Conservation (phyloP, 1,140 invertebrate genomes). For the Drusus annulatus region DNA sequence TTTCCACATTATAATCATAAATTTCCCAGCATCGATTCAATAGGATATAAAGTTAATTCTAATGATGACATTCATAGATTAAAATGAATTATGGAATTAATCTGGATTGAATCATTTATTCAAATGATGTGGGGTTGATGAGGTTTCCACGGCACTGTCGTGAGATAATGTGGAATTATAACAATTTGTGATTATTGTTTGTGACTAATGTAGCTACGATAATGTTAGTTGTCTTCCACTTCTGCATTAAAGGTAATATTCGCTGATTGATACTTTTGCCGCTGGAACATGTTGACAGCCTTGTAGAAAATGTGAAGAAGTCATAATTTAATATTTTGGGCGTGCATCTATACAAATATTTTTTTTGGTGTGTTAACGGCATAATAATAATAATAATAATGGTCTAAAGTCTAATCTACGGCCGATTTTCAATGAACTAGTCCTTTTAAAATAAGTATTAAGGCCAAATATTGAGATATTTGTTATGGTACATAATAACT, state of each 20-base stretch:
- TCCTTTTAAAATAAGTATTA: slow-evolving; percentile 49
- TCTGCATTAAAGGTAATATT: not conserved
- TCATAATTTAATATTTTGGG: not conserved
- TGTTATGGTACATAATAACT: slow-evolving; percentile 47
- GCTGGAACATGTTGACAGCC: not conserved
- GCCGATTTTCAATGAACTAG: slow-evolving; percentile 51
- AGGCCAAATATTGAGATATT: slow-evolving; percentile 54
- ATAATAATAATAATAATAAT: slow-evolving; percentile 8
- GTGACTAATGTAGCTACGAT: not conserved
- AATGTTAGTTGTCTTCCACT: slow-evolving; percentile 3
- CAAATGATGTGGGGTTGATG: no score
- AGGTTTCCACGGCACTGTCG: no score
- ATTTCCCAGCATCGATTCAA: no score
- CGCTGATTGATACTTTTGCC: not conserved
- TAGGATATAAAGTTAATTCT: no score
- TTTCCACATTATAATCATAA: not conserved
- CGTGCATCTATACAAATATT: slow-evolving; percentile 9
- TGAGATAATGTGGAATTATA: not conserved
- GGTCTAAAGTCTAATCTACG: slow-evolving; percentile 9
- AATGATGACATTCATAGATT: no score
- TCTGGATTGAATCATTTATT: no score
- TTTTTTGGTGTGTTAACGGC: not conserved
- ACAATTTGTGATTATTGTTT: not conserved
- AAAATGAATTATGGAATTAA: no score
- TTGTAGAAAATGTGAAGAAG: no score